Percentiles rank a stretch among this genome's conserved stretches.
These are phyloP conservation scores for Eurosta solidaginis DNA, from an alignment of 1,140 invertebrate species.

Conservation along the genomic window DNA sequence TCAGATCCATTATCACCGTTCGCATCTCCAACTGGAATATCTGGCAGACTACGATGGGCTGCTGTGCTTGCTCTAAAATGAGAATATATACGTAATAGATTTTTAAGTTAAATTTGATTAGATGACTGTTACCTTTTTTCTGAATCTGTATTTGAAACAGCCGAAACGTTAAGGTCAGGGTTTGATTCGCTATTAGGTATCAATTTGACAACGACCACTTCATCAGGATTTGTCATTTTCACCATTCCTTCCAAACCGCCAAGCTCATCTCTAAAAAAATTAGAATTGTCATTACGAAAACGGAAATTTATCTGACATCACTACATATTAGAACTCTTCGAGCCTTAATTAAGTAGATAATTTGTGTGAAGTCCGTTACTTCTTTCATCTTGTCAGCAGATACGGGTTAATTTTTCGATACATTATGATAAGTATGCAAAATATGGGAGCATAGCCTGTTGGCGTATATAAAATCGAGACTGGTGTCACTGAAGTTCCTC, in stretches of 20 bases:
- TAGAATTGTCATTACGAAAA: not conserved
- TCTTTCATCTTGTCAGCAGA: not conserved
- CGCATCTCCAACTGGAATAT: slow-evolving; percentile 65
- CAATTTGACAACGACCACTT: slow-evolving; percentile 60
- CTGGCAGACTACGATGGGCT: slow-evolving; percentile 69
- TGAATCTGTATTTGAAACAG: slow-evolving; percentile 54
- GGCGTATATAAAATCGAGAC: too few relatives aligned
- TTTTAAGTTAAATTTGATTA: not conserved
- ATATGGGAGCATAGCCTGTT: too few relatives aligned
- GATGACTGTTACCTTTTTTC: slow-evolving; percentile 46
- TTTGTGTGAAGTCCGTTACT: not conserved
- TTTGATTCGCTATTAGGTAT: slow-evolving; percentile 51
- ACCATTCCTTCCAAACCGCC: slow-evolving; percentile 64
- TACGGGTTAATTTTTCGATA: not conserved
- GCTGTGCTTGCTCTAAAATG: slow-evolving; percentile 52
- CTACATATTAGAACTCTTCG: too few relatives aligned
- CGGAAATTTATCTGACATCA: not conserved
- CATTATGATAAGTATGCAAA: too few relatives aligned
- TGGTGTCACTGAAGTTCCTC: too few relatives aligned
- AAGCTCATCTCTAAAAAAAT: slow-evolving; percentile 61
- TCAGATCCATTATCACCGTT: slow-evolving; percentile 67
- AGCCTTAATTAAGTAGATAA: too few relatives aligned
- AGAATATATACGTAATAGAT: slow-evolving; percentile 1
- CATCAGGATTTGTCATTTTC: slow-evolving; percentile 64
- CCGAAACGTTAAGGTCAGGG: slow-evolving; percentile 52